Evolutionary conservation across 1,140 invertebrate genomes (phyloP).

Genomic region (Zaprionus africanus): DNA sequence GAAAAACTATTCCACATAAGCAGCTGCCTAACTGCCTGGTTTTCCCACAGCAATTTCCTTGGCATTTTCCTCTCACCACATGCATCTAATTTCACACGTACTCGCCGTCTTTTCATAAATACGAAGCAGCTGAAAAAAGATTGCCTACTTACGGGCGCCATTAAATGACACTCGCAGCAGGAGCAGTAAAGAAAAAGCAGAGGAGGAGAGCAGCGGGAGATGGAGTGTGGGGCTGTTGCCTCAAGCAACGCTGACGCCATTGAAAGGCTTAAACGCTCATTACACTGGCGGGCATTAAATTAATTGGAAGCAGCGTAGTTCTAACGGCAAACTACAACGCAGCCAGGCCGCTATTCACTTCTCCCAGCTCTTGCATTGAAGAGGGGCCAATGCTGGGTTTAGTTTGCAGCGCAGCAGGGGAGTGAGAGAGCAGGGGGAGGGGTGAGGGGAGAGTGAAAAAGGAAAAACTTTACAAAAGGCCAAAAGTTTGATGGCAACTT

Average conservation of each 20-base stretch:
- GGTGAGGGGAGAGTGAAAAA: slow-evolving; percentile 6
- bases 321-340: slow-evolving; percentile 44
- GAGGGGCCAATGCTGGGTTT: not conserved
- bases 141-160: slow-evolving; percentile 49
- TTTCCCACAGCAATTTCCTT: not conserved
- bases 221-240: slow-evolving; percentile 12
- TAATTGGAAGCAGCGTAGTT: slow-evolving; percentile 74
- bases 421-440: not conserved
- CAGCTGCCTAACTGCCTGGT: not conserved
- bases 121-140: slow-evolving; percentile 33
- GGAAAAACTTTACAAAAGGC: slow-evolving; percentile 80
- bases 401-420: not conserved
- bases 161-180: slow-evolving; percentile 39
- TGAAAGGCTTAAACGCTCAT: slow-evolving; percentile 77
- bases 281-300: slow-evolving; percentile 79
- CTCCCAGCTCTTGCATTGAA: not conserved
- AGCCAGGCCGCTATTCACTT: not conserved
- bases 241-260: slow-evolving; percentile 50
- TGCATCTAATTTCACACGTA: slow-evolving; percentile 17
- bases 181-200: not conserved
- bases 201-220: not conserved
- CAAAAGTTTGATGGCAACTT: slow-evolving; percentile 82
- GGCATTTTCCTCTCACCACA: not conserved
- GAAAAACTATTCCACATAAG: not conserved
- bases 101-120: slow-evolving; percentile 47